These are phyloP conservation scores for Punctoribates punctum DNA, from an alignment of 2,888 invertebrate species.

Conservation along the genomic window DNA sequence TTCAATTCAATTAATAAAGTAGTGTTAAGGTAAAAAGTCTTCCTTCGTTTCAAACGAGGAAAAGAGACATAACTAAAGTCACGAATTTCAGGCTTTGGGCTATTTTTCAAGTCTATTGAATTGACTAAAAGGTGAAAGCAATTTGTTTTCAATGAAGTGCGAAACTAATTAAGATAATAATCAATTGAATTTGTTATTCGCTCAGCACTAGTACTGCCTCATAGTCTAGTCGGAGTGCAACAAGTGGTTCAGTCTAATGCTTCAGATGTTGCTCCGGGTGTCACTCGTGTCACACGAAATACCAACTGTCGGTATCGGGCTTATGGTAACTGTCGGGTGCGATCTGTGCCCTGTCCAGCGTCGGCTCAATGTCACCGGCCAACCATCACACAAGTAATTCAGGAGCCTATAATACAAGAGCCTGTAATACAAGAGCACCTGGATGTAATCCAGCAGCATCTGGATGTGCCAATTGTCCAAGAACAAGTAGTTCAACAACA, in stretches of 20 bases:
- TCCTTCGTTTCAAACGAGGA: neutral
- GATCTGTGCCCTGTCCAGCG: neutral
- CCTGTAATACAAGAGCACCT: constrained; percentile 14
- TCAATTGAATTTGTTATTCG: neutral
- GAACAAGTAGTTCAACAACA: constrained; percentile 27
- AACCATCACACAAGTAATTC: neutral
- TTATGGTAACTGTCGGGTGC: constrained; percentile 17
- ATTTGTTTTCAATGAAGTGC: no score
- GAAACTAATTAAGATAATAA: neutral
- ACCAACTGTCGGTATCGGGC: constrained; percentile 23
- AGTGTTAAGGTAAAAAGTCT: no score
- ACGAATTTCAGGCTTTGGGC: neutral
- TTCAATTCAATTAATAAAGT: no score
- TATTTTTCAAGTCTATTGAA: neutral
- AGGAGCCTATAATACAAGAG: neutral
- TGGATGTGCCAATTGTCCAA: neutral
- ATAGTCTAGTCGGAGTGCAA: constrained; percentile 26
- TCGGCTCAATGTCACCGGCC: neutral
- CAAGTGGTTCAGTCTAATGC: neutral
- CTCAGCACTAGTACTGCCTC: constrained; percentile 24
- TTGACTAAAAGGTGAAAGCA: no score
- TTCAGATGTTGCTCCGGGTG: neutral
- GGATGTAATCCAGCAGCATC: constrained; percentile 25
- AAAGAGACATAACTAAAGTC: neutral
- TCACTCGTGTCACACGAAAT: neutral